These are phyloP conservation scores for Protaetia brevitarsis DNA, from an alignment of 1,140 invertebrate species.

Conservation along the genomic window DNA sequence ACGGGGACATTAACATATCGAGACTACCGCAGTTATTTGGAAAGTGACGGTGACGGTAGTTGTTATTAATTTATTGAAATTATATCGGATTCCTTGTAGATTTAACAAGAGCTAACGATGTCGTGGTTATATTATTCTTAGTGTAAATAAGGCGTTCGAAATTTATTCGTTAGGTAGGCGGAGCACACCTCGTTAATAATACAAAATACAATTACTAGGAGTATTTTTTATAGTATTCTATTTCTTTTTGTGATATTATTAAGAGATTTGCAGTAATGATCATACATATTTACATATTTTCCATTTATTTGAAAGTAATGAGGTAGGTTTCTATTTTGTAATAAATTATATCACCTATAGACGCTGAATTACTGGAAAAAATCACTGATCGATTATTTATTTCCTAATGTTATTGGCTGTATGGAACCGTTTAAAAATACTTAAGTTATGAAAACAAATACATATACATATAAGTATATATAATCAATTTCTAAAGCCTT, in stretches of 20 bases:
- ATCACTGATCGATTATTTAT: too few relatives aligned
- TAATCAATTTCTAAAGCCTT: too few relatives aligned
- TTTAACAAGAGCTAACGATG: background rate
- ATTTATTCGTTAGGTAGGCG: background rate
- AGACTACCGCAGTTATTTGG: conserved; percentile 20
- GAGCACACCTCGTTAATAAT: background rate
- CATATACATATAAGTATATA: too few relatives aligned
- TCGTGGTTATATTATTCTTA: background rate
- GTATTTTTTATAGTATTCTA: background rate
- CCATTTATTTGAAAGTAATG: conserved; percentile 2
- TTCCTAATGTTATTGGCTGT: too few relatives aligned
- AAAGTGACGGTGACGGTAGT: conserved; percentile 21
- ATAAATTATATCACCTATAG: too few relatives aligned
- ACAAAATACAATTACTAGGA: background rate
- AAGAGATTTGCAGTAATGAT: background rate
- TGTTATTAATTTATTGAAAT: conserved; percentile 21
- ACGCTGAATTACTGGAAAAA: too few relatives aligned
- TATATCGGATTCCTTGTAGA: background rate
- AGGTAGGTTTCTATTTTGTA: background rate
- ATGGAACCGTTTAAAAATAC: too few relatives aligned
- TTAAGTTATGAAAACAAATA: too few relatives aligned
- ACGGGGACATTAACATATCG: background rate
- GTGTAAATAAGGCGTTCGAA: background rate
- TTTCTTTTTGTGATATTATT: background rate
- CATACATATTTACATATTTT: background rate